Evolutionary conservation across 2,797 vertebrate genomes (phyloP), one percentile per base, ranked within the genome.

Genomic region (Oryzias dopingdopingensis): DNA sequence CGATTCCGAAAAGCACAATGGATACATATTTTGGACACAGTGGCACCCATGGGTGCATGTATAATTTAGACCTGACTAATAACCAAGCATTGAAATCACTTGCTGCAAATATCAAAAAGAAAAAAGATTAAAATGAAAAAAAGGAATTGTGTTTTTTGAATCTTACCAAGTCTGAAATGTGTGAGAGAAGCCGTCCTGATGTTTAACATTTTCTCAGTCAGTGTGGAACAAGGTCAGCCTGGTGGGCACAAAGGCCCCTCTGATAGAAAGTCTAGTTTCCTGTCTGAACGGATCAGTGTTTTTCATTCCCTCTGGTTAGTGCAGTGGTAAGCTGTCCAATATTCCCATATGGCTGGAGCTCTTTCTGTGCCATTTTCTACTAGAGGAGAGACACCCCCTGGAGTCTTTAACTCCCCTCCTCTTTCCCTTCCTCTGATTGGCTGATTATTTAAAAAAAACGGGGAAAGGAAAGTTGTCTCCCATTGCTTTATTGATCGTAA

Each of bases 401-500:
- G 4, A 17, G 54, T 74, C 71, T 62, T 83, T 76, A 64, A 77
- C 42, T 45, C 20, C 51, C 52, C 44, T 20, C 47, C 43, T 37
- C 41, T 32, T 42, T 17, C 37, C 32, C 53, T 18, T 37, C 68
- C 52, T 76, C 49, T 49, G 72, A 82, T 84, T 83, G 81, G 77
- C 58, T 70, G 37, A 18, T 10, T 13, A 56, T 74, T 65, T 72
- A 64, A 74, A 86, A 83, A 84, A 76, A 68, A 37, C 2, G 12
- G 3, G 32, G 32, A 13, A 37, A 37, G 32, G 32, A 46, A 51
- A 52, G 40, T 65, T 41, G 40, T 67, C 64, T 80, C 72, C 70
- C 66, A 72, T 82, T 83, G 70, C 82, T 77, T 68, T 77, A 92
- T 92, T 75, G 90, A 91, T 90, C 72, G 15, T 32, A 52, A 76